phyloP scores from a whole-genome alignment of 1,140 invertebrate genomes.

The Eumaeus atala region DNA sequence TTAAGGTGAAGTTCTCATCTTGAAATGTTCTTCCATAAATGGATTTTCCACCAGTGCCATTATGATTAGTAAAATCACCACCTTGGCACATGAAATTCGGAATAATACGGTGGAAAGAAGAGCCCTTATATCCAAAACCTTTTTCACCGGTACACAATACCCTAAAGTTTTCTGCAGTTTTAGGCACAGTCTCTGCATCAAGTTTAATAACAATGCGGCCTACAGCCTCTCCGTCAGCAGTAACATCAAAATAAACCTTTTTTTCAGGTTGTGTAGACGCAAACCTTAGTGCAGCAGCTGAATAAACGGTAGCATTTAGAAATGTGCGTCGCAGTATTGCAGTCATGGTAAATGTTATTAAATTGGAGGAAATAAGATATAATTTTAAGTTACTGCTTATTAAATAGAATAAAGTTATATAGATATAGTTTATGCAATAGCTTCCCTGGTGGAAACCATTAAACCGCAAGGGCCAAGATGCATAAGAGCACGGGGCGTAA shows the following conservation, averaged over 20 bases:
- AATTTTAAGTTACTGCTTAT: not conserved
- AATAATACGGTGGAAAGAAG: constrained; percentile 88
- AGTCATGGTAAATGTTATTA: constrained; percentile 4
- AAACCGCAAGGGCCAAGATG: no score
- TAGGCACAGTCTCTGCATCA: constrained; percentile 82
- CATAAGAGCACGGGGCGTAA: no score
- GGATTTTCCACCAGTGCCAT: constrained; percentile 87
- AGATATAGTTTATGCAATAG: no score
- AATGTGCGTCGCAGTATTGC: constrained; percentile 41
- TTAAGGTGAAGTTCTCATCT: constrained; percentile 88
- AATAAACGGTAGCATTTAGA: constrained; percentile 56
- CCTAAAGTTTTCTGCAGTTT: constrained; percentile 87
- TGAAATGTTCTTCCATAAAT: constrained; percentile 87
- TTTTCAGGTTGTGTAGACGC: constrained; percentile 57
- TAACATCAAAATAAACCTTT: constrained; percentile 73
- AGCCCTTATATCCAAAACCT: constrained; percentile 87
- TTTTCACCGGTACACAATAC: constrained; percentile 87
- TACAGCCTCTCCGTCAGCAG: constrained; percentile 77
- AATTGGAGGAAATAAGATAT: not conserved
- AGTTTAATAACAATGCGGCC: constrained; percentile 85
- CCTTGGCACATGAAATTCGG: constrained; percentile 92
- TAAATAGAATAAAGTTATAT: no score
- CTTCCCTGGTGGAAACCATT: no score
- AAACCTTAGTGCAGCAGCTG: constrained; percentile 53
- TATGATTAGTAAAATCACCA: constrained; percentile 85